Percentiles rank a stretch among this genome's conserved stretches.
Evolutionary conservation across 2,888 invertebrate species (phyloP).

Genomic region (Gastracanthus pulcherrimus): DNA sequence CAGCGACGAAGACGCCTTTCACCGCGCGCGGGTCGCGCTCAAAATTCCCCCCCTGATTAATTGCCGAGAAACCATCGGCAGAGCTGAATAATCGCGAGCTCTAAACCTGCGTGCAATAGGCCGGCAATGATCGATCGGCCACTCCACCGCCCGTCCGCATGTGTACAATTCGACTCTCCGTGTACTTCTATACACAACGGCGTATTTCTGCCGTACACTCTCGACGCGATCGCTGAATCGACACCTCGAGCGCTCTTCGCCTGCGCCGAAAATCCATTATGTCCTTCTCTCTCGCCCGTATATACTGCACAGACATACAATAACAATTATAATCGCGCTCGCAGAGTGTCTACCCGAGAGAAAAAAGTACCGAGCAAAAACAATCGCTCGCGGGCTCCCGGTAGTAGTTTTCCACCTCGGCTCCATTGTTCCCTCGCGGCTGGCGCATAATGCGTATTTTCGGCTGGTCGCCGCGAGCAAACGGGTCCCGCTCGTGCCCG

Average conservation of each 20-base stretch:
- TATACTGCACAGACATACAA: too few species aligned
- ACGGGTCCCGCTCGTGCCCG: conserved; percentile 12
- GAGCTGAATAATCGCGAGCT: conserved; percentile 18
- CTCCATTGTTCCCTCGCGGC: conserved; percentile 26
- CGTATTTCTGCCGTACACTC: too few species aligned
- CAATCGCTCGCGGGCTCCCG: conserved; percentile 1
- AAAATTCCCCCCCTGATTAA: conserved; percentile 42
- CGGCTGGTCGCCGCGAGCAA: conserved; percentile 12
- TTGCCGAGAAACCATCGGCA: conserved; percentile 15
- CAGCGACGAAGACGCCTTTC: conserved; percentile 42
- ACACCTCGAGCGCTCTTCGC: too few species aligned
- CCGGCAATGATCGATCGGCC: conserved; percentile 2
- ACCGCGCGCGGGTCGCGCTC: conserved; percentile 29
- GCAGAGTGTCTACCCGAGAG: neutral
- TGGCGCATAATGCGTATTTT: conserved; percentile 37
- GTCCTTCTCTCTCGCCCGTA: too few species aligned
- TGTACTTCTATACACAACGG: too few species aligned
- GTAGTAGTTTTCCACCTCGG: conserved; percentile 22
- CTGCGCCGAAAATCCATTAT: too few species aligned
- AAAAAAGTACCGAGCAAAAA: conserved; percentile 5
- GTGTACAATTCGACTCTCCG: too few species aligned
- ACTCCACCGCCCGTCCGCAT: too few species aligned
- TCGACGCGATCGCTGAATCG: too few species aligned
- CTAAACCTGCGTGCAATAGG: neutral
- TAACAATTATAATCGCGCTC: neutral